Base-by-base conservation (phyloP, 1,140 invertebrate genomes). In the Wiebesia pumilae region DNA sequence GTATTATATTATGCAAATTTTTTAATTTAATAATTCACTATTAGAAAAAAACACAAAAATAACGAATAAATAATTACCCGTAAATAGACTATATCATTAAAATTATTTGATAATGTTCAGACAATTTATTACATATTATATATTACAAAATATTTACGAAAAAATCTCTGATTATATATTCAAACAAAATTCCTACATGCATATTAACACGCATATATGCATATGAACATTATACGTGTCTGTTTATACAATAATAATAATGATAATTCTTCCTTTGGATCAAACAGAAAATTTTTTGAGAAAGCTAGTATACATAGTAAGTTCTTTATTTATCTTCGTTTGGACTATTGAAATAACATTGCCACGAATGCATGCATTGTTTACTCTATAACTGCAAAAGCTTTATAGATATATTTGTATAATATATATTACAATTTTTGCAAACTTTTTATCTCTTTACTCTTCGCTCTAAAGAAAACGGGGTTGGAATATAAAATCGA, bases 401-500 rank as follows among this genome's bases (percentile, higher is more conserved):
- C 33, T 35, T 71, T 71, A 35, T 71, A 35, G 3, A 71, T 19
- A 35, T 71, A 71, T 71, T 35, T 35, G 21, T 71, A 71, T 71
- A 71, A 35, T 71, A 35, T 35, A 35, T 71, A 71, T 16, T 16
- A 71, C 9, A 35, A 16, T 51, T 78, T 79, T 33, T 19, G 16
- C 27, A n/a, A 79, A 14, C 19, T 9, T n/a, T 78, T 3, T 62
- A 27, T 62, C 10, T 54, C 19, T 79, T 47, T 51, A 10, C 43
- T 54, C 27, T 7, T 83, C 21, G 62, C n/a, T 3, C 24, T 33
- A 27, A 58, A 82, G 81, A 82, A 47, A 71, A 82, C 16, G 40
- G 51, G n/a, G 51, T 33, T 54, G n/a, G 67, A 73, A 73, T 83
- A 67, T n/a, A 73, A 54, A 73, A 83, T 27, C 67, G 30, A 73